Percentiles rank a stretch among this genome's conserved stretches.
phyloP scores from a whole-genome alignment of 2,113 vertebrate genomes.

The Actinemys pallida region DNA sequence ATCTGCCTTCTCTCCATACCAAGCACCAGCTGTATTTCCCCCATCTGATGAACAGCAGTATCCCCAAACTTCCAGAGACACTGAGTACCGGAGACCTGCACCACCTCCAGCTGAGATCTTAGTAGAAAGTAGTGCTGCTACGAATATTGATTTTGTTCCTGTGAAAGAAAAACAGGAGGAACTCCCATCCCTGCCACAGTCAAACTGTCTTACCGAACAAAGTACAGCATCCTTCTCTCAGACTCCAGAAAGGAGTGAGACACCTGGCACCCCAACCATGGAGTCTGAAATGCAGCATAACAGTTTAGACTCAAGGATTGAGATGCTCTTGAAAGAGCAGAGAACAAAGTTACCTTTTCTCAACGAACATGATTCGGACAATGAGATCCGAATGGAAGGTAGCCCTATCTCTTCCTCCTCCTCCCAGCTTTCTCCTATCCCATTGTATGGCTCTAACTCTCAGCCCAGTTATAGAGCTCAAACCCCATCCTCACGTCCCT shows the following conservation, averaged over 20 bases:
- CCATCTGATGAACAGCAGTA: conserved; percentile 82
- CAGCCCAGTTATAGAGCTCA: conserved; percentile 80
- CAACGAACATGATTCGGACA: conserved; percentile 90
- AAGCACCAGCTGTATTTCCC: conserved; percentile 87
- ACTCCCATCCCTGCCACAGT: conserved; percentile 88
- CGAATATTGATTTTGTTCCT: conserved; percentile 79
- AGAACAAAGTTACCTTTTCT: conserved; percentile 95
- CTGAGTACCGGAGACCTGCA: conserved; percentile 86
- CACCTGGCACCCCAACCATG: conserved; percentile 88
- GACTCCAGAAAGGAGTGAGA: conserved; percentile 90
- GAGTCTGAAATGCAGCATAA: conserved; percentile 90
- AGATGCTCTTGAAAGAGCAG: conserved; percentile 98
- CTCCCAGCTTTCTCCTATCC: conserved; percentile 94
- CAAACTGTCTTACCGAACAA: conserved; percentile 82
- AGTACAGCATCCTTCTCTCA: conserved; percentile 82
- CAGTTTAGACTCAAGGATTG: conserved; percentile 97
- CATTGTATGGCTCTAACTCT: conserved; percentile 81
- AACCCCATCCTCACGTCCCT: conserved; percentile 85
- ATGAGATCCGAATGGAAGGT: conserved; percentile 93
- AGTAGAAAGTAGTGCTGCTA: conserved; percentile 62
- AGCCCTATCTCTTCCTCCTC: conserved; percentile 98
- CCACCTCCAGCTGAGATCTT: conserved; percentile 75
- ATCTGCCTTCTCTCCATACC: conserved; percentile 91
- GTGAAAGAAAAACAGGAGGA: conserved; percentile 87
- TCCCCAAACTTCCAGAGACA: conserved; percentile 82